Percentiles rank a stretch among this genome's conserved stretches.
Evolutionary conservation across 92 coral and sea anemone species (phyloP).

Genomic region (Ricordea florida): DNA sequence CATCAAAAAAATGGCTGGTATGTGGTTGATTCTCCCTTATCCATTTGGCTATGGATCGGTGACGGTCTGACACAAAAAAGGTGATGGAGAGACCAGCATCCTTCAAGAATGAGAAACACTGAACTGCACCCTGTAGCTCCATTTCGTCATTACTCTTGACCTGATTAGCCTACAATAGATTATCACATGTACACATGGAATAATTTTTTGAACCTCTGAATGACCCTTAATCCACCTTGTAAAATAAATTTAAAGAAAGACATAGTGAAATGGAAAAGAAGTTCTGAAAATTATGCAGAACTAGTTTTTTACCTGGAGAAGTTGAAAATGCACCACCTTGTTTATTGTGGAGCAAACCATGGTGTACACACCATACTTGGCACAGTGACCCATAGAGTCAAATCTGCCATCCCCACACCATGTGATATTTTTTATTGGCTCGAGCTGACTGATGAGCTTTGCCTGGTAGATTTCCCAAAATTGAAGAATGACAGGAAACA

Average conservation of each 20-base stretch:
- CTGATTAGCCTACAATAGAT: slow-evolving; percentile 25
- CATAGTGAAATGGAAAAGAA: neutral
- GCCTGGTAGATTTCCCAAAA: neutral
- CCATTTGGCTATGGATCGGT: slow-evolving; percentile 37
- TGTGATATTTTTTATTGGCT: neutral
- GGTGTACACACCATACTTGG: slow-evolving; percentile 21
- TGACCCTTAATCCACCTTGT: neutral
- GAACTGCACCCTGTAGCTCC: slow-evolving; percentile 53
- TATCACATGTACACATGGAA: neutral
- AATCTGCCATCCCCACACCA: slow-evolving; percentile 25
- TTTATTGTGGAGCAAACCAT: neutral
- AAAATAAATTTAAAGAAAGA: too few relatives aligned
- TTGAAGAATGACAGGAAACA: neutral
- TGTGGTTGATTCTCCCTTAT: slow-evolving; percentile 28
- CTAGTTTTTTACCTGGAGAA: neutral
- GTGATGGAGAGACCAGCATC: slow-evolving; percentile 22
- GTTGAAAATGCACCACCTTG: slow-evolving; percentile 2
- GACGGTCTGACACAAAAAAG: slow-evolving; percentile 41
- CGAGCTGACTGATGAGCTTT: neutral
- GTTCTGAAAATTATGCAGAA: neutral
- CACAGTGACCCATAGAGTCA: slow-evolving; percentile 23
- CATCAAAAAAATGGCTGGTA: neutral
- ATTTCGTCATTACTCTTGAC: slow-evolving; percentile 35
- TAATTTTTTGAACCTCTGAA: neutral
- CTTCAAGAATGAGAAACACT: slow-evolving; percentile 31